Conservation (phyloP, 2,888 invertebrate species). For the Geophilus truncorum region DNA sequence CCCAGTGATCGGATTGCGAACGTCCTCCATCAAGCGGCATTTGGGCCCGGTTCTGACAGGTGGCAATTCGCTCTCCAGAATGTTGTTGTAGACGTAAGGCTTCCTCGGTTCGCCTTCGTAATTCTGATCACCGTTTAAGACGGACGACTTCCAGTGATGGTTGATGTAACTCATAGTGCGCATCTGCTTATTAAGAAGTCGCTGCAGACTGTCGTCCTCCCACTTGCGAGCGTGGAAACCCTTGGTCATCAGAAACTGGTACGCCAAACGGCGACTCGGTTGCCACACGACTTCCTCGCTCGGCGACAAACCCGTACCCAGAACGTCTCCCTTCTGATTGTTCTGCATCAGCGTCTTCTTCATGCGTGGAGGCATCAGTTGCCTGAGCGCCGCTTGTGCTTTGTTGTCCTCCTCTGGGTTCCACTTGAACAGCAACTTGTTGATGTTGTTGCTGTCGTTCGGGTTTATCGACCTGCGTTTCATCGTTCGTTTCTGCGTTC, state of each 20-base stretch:
- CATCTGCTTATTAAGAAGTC: not conserved
- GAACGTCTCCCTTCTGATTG: not conserved
- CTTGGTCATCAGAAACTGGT: constrained; percentile 9
- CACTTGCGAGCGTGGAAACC: not conserved
- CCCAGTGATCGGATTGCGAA: not conserved
- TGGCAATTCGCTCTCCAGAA: not conserved
- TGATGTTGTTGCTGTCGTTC: constrained; percentile 14
- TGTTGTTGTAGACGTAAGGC: not conserved
- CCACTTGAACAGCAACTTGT: not conserved
- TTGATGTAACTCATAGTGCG: not conserved
- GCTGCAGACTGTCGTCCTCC: constrained; percentile 3
- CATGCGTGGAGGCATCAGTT: not conserved
- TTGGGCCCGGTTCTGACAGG: not conserved
- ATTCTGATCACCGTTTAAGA: not conserved
- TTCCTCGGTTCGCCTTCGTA: not conserved
- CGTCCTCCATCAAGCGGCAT: not conserved
- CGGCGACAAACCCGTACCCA: not conserved
- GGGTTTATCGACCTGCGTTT: not conserved
- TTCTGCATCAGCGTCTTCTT: not conserved
- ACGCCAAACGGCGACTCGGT: not conserved
- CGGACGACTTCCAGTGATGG: constrained; percentile 10
- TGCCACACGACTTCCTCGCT: constrained; percentile 6
- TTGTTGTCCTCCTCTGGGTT: not conserved
- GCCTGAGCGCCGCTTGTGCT: not conserved
- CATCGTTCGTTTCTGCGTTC: not conserved